phyloP scores from a whole-genome alignment of 2,113 vertebrate species.

The Corydoras maculifer region DNA sequence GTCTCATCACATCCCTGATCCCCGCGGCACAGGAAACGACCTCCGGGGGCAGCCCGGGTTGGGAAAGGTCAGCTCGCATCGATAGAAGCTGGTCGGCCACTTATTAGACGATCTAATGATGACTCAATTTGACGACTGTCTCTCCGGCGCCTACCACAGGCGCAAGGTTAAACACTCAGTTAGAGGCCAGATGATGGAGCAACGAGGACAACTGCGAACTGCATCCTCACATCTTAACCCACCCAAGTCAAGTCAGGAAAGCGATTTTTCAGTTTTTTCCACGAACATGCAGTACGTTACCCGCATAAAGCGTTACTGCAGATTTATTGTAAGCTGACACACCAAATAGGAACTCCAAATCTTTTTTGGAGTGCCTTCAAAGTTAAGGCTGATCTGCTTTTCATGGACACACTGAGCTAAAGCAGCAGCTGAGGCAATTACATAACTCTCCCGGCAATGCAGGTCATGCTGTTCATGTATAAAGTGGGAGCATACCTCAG shows the following conservation, averaged over 20 bases:
- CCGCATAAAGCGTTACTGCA: too few relatives aligned
- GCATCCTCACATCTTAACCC: too few relatives aligned
- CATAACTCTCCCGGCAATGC: slow-evolving; percentile 28
- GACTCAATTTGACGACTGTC: background rate
- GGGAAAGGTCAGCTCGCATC: background rate
- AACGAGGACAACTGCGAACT: too few relatives aligned
- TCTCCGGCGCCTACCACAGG: background rate
- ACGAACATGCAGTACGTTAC: too few relatives aligned
- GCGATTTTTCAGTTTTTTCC: too few relatives aligned
- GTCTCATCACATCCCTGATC: too few relatives aligned
- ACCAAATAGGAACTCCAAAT: too few relatives aligned
- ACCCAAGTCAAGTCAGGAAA: too few relatives aligned
- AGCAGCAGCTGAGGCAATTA: slow-evolving; percentile 34
- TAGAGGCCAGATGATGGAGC: too few relatives aligned
- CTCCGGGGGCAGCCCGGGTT: background rate
- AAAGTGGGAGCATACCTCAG: slow-evolving; percentile 10
- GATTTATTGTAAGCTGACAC: too few relatives aligned
- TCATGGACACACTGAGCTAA: slow-evolving; percentile 1
- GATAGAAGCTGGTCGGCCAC: background rate
- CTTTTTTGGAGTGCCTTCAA: background rate
- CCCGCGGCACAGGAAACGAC: too few relatives aligned
- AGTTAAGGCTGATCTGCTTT: slow-evolving; percentile 1
- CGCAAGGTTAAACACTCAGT: too few relatives aligned
- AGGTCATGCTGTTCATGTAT: slow-evolving; percentile 17
- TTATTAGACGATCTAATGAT: background rate